These are phyloP conservation scores for Biston betularia DNA, from an alignment of 2,888 invertebrate genomes.

Conservation along the genomic window DNA sequence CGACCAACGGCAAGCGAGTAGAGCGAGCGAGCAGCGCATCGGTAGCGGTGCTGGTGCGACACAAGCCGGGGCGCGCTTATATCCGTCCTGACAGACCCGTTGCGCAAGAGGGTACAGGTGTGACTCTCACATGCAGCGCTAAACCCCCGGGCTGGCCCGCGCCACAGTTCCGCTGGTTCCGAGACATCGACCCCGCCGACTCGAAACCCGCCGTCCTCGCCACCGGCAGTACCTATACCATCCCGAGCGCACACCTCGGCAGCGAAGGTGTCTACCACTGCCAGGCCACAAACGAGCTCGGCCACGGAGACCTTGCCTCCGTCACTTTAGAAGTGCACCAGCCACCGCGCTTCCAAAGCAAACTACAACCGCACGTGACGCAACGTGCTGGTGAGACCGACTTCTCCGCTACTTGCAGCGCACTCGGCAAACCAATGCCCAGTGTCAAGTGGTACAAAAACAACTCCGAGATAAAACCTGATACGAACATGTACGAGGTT, in stretches of 20 bases:
- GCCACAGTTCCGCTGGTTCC: conserved; percentile 96
- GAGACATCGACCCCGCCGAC: conserved; percentile 88
- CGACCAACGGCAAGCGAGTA: conserved; percentile 89
- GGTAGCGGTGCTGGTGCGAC: conserved; percentile 93
- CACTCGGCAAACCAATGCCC: conserved; percentile 95
- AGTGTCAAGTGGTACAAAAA: conserved; percentile 95
- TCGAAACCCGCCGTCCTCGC: conserved; percentile 89
- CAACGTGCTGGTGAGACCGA: conserved; percentile 92
- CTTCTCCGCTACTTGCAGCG: conserved; percentile 93
- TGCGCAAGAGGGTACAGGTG: conserved; percentile 93
- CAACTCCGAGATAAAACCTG: conserved; percentile 91
- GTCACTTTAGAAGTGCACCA: conserved; percentile 95
- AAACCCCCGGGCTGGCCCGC: conserved; percentile 97
- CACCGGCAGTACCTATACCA: conserved; percentile 93
- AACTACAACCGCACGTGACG: conserved; percentile 93
- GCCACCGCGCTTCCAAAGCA: conserved; percentile 93
- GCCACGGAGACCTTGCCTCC: conserved; percentile 93
- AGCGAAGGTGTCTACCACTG: conserved; percentile 96
- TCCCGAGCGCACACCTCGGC: conserved; percentile 93
- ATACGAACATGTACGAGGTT: conserved; percentile 93
- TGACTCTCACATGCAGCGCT: conserved; percentile 94
- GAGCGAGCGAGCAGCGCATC: conserved; percentile 93
- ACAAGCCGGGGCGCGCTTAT: conserved; percentile 93
- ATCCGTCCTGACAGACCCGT: conserved; percentile 94
- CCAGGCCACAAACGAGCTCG: conserved; percentile 95